Conservation (phyloP, 30 jellyfish, hydroid and myxozoan species). For the Hydractinia echinata region DNA sequence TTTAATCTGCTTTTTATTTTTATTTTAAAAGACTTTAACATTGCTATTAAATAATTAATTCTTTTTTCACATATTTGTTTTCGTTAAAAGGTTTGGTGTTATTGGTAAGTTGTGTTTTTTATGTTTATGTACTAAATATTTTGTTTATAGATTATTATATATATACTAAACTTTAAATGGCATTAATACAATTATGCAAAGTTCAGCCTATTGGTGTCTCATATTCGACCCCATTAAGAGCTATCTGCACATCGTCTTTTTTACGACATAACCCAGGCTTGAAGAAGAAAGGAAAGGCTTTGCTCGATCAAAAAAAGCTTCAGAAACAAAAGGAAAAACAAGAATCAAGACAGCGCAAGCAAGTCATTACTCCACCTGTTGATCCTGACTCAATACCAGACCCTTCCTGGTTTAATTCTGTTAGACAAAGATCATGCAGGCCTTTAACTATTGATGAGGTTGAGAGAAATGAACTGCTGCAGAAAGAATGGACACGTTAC, state of each 20-base stretch:
- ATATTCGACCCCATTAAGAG: not conserved
- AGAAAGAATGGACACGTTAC: constrained; percentile 84
- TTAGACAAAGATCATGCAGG: constrained; percentile 50
- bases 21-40: no score
- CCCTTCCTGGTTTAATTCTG: constrained; percentile 47
- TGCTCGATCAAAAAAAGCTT: constrained; percentile 46
- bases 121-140: no score
- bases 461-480: constrained; percentile 56
- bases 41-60: no score
- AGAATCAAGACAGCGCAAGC: constrained; percentile 58
- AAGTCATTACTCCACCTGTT: constrained; percentile 62
- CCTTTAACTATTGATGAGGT: constrained; percentile 40
- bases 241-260: constrained; percentile 34
- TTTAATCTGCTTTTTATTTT: no score
- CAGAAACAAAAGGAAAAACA: constrained; percentile 44
- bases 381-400: constrained; percentile 90
- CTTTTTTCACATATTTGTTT: no score
- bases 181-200: no score
- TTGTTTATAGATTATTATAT: no score
- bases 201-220: no score
- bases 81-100: no score
- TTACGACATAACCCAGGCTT: constrained; percentile 67
- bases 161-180: no score
- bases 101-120: no score
- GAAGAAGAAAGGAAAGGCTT: constrained; percentile 60